Evolutionary conservation across 2,797 vertebrate species (phyloP).

Genomic region (Macroramphosus scolopax): DNA sequence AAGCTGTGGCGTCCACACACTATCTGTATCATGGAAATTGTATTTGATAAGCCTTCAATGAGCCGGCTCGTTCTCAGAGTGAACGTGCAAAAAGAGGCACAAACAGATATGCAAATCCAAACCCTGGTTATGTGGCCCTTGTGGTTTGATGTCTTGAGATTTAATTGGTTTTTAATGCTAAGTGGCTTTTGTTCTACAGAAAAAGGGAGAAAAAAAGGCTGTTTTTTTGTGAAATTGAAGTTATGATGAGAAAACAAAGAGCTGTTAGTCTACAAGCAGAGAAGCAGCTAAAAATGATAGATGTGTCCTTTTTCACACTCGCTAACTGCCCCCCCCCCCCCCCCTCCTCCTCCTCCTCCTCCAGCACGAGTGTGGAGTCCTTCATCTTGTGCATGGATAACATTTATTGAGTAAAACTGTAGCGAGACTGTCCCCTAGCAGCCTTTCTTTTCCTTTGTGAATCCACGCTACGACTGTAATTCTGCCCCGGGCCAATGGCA

Average conservation of each 20-base stretch:
- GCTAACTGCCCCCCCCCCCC: not conserved
- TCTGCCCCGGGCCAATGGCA: slow-evolving; percentile 20
- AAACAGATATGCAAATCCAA: slow-evolving; percentile 48
- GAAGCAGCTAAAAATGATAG: slow-evolving; percentile 9
- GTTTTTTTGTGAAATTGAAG: not conserved
- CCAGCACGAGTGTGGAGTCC: slow-evolving; percentile 1
- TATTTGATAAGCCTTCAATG: slow-evolving; percentile 40
- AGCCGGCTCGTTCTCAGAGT: slow-evolving; percentile 31
- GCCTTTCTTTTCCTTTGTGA: slow-evolving; percentile 11
- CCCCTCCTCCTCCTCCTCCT: not conserved
- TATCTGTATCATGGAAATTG: slow-evolving; percentile 38
- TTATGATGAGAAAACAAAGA: slow-evolving; percentile 13
- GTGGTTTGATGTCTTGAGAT: slow-evolving; percentile 32
- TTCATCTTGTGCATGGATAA: slow-evolving; percentile 1
- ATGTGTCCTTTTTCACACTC: slow-evolving; percentile 1
- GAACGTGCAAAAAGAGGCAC: slow-evolving; percentile 20
- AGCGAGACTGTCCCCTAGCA: slow-evolving; percentile 19
- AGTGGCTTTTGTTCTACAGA: slow-evolving; percentile 5
- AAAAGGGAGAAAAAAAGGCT: not conserved
- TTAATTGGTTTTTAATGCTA: slow-evolving; percentile 19
- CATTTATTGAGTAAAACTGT: slow-evolving; percentile 9
- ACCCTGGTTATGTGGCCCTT: slow-evolving; percentile 19
- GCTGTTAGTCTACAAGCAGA: slow-evolving; percentile 7
- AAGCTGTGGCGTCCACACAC: slow-evolving; percentile 1
- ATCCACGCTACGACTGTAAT: slow-evolving; percentile 13